These are phyloP conservation scores for Drosophila pachea DNA, from an alignment of 1,140 invertebrate species.

Conservation along the genomic window DNA sequence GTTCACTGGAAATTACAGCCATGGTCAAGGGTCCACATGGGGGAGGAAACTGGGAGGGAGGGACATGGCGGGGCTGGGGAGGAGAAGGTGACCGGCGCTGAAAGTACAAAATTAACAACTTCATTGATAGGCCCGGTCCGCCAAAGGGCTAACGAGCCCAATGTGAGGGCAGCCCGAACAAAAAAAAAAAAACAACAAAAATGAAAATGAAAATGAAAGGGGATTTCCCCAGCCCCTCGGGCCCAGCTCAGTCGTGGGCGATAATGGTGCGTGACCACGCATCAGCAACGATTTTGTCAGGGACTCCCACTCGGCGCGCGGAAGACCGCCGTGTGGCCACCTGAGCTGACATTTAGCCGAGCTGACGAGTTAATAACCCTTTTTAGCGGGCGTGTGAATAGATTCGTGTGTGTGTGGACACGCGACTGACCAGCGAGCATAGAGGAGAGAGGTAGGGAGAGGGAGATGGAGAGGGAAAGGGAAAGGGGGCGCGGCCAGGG, in stretches of 20 bases:
- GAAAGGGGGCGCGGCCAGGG: conserved; percentile 4
- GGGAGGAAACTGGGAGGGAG: not conserved
- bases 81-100: conserved; percentile 12
- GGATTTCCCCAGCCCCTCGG: conserved; percentile 11
- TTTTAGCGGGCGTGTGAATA: conserved; percentile 72
- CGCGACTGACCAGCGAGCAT: conserved; percentile 31
- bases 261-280: conserved; percentile 79
- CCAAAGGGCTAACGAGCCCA: conserved; percentile 61
- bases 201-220: conserved; percentile 1
- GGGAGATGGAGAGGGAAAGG: not conserved
- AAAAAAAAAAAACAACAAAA: too few relatives aligned
- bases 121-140: conserved; percentile 63
- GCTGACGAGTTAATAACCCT: conserved; percentile 79
- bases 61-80: not conserved
- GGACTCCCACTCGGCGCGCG: conserved; percentile 29
- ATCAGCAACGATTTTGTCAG: conserved; percentile 76
- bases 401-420: conserved; percentile 18
- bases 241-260: conserved; percentile 21
- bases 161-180: conserved; percentile 33
- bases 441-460: not conserved
- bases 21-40: conserved; percentile 12
- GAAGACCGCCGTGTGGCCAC: conserved; percentile 39
- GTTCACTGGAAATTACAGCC: conserved; percentile 31
- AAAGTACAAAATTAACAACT: conserved; percentile 74
- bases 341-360: conserved; percentile 71